Evolutionary conservation across 1,140 invertebrate genomes (phyloP).

Genomic region (Reticulitermes speratus): DNA sequence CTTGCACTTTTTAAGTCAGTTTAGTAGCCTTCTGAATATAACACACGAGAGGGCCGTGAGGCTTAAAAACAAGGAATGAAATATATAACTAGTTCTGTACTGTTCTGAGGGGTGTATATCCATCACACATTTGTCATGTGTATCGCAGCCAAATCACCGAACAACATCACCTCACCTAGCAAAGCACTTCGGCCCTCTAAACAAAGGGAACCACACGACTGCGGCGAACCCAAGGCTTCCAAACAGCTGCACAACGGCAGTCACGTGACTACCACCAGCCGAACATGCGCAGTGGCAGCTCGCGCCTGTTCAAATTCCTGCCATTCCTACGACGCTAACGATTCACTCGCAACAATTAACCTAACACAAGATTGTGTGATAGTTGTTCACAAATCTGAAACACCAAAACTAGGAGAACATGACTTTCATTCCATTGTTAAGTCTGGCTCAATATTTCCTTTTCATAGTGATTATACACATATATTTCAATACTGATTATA

Average conservation of each 20-base stretch:
- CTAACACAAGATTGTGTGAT: no score
- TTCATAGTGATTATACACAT: no score
- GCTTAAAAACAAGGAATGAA: not conserved
- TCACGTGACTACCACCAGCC: not conserved
- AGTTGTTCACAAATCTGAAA: no score
- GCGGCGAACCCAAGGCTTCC: conserved; percentile 30
- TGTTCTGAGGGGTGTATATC: conserved; percentile 25
- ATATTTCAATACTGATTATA: no score
- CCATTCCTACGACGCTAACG: no score
- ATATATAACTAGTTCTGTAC: not conserved
- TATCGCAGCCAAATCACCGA: conserved; percentile 25
- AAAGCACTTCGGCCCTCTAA: conserved; percentile 23
- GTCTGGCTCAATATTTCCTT: no score
- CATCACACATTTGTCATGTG: conserved; percentile 28
- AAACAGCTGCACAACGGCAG: conserved; percentile 29
- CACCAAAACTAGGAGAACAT: no score
- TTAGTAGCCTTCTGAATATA: not conserved
- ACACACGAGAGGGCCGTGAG: not conserved
- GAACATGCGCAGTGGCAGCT: not conserved
- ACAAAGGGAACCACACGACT: conserved; percentile 32
- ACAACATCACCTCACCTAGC: conserved; percentile 15
- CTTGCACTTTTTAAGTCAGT: not conserved
- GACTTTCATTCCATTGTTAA: no score
- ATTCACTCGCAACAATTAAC: no score
- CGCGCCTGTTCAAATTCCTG: not conserved